Conservation (phyloP, 2,888 invertebrate genomes). For the Beris chalybata region DNA sequence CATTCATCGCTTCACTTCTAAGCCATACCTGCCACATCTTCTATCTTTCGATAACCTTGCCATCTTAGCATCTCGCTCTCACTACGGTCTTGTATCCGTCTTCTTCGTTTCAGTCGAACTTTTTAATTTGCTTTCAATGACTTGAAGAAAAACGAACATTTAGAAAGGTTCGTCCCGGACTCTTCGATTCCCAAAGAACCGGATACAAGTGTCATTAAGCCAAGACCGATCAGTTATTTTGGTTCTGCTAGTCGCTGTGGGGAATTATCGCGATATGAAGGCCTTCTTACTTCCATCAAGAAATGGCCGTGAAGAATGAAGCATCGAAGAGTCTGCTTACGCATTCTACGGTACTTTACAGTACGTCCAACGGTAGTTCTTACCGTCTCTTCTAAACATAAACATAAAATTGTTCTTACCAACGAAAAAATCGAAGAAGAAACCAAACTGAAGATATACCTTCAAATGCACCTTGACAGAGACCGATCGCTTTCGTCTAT, state of each 20-base stretch:
- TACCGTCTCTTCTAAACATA: background rate
- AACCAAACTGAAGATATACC: background rate
- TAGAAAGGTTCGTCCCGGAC: too few relatives aligned
- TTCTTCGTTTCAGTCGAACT: too few relatives aligned
- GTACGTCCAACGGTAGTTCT: conserved; percentile 23
- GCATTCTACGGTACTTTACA: conserved; percentile 28
- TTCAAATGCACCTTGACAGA: background rate
- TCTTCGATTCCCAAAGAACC: conserved; percentile 3
- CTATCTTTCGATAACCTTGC: too few relatives aligned
- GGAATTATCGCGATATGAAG: background rate
- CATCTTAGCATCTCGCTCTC: too few relatives aligned
- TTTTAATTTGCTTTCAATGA: too few relatives aligned
- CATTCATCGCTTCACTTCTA: too few relatives aligned
- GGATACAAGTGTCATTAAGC: conserved; percentile 17
- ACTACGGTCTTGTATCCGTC: too few relatives aligned
- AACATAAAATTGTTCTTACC: conserved; percentile 3
- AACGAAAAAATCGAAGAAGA: background rate
- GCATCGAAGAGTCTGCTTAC: background rate
- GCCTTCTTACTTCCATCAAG: background rate
- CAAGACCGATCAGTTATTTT: conserved; percentile 12
- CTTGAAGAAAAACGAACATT: too few relatives aligned
- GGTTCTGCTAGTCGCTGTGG: conserved; percentile 3
- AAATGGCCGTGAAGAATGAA: conserved; percentile 5
- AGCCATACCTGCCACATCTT: too few relatives aligned
- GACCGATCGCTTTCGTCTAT: background rate